Percentiles rank a stretch among this genome's conserved stretches.
Conservation (phyloP, 1,140 invertebrate genomes). For the Camponotus vicinus region DNA sequence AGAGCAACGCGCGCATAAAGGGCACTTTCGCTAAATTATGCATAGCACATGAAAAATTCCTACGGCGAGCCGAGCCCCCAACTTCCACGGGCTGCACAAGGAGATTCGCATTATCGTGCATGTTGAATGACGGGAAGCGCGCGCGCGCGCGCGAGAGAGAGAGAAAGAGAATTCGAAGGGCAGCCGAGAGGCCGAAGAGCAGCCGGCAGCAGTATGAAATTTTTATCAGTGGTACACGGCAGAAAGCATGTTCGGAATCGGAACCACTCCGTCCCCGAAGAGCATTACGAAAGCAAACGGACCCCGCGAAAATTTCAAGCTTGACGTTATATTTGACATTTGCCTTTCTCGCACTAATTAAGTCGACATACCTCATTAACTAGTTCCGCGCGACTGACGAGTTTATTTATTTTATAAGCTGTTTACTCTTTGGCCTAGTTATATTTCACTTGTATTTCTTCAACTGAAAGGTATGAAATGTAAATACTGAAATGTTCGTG, state of each 20-base stretch:
- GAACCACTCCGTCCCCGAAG: constrained; percentile 47
- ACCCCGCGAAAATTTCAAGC: background rate
- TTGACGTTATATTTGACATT: constrained; percentile 5
- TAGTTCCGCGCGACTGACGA: background rate
- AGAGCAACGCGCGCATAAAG: constrained; percentile 65
- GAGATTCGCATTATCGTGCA: constrained; percentile 80
- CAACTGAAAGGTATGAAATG: background rate
- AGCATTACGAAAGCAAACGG: constrained; percentile 13
- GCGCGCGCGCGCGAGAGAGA: constrained; percentile 28
- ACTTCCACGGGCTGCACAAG: constrained; percentile 75
- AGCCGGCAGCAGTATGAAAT: constrained; percentile 73
- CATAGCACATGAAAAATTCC: constrained; percentile 76
- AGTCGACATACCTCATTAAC: background rate
- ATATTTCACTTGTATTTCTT: background rate
- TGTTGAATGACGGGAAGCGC: constrained; percentile 70
- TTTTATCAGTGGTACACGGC: constrained; percentile 72
- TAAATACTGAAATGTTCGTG: background rate
- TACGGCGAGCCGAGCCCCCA: constrained; percentile 48
- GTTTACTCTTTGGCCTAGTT: background rate
- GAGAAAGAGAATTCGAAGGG: constrained; percentile 28
- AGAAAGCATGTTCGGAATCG: constrained; percentile 66
- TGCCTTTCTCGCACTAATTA: background rate
- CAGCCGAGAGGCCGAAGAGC: constrained; percentile 11
- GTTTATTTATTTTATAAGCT: background rate
- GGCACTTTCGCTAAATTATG: constrained; percentile 75